phyloP scores from a whole-genome alignment of 1,140 invertebrate genomes.

The Diploscapter pachys region DNA sequence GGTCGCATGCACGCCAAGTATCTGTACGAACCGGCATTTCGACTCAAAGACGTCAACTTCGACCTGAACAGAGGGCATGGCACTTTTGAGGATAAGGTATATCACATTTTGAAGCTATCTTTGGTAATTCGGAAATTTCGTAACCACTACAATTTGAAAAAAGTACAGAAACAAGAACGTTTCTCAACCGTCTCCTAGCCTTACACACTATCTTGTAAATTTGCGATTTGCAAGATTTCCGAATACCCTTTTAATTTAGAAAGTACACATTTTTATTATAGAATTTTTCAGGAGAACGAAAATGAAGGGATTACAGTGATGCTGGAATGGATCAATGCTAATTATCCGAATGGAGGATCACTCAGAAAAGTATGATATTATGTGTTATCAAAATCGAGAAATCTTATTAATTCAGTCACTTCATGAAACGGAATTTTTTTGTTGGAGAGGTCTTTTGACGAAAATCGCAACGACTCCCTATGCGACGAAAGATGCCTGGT shows the following conservation, averaged over 20 bases:
- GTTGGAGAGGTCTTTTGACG: conserved; percentile 20
- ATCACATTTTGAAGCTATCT: neutral
- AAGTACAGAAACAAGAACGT: no score
- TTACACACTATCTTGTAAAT: no score
- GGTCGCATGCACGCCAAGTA: conserved; percentile 18
- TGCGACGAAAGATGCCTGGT: neutral
- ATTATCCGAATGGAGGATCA: neutral
- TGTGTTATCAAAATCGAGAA: neutral
- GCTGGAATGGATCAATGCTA: conserved; percentile 12
- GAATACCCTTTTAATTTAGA: neutral
- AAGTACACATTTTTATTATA: neutral
- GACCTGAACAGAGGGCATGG: conserved; percentile 14
- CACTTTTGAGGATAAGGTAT: conserved; percentile 15
- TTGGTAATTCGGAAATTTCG: neutral
- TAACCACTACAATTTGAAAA: no score
- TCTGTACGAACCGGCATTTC: neutral
- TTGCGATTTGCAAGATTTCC: neutral
- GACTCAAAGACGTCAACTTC: neutral
- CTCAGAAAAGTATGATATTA: conserved; percentile 12
- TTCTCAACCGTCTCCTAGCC: no score
- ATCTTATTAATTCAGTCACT: conserved; percentile 4
- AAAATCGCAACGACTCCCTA: conserved; percentile 13
- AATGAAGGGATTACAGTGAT: conserved; percentile 13
- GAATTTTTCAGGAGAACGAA: conserved; percentile 1
- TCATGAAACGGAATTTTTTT: conserved; percentile 18